phyloP scores from a whole-genome alignment of 2,113 vertebrate genomes.

The Leuciscus idus region DNA sequence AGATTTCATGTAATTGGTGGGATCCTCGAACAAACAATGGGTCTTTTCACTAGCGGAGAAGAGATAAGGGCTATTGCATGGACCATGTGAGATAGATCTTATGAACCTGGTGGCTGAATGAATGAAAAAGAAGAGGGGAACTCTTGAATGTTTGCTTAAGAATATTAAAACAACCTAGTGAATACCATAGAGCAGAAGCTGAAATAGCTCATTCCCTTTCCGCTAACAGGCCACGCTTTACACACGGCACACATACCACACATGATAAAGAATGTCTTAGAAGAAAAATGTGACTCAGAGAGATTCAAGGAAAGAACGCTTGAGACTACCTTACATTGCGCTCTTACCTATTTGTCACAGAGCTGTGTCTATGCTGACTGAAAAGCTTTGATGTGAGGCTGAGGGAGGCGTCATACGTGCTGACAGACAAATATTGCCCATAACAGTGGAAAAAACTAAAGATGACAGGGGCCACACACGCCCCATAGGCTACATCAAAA shows the following conservation, averaged over 20 bases:
- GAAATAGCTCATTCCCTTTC: neutral
- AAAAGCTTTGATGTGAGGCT: conserved; percentile 40
- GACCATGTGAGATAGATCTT: neutral
- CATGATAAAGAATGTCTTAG: neutral
- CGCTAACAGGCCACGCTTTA: neutral
- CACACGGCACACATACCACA: neutral
- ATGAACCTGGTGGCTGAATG: neutral
- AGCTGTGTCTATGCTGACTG: neutral
- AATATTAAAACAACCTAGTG: conserved; percentile 49
- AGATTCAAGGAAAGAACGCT: neutral
- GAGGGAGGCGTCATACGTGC: conserved; percentile 11
- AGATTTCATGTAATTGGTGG: neutral
- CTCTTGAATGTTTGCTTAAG: conserved; percentile 2
- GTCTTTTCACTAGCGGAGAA: neutral
- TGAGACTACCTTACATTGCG: neutral
- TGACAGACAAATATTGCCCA: conserved; percentile 44
- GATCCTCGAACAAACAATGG: conserved; percentile 4
- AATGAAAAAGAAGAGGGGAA: neutral
- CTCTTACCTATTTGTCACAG: conserved; percentile 29
- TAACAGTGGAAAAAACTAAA: conserved; percentile 10
- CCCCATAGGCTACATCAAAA: neutral
- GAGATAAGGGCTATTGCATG: neutral
- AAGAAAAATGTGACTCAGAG: neutral
- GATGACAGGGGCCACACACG: conserved; percentile 5
- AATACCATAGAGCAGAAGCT: neutral